Base-by-base conservation (phyloP, 2,888 invertebrate species). In the Gasteruption jaculator region DNA sequence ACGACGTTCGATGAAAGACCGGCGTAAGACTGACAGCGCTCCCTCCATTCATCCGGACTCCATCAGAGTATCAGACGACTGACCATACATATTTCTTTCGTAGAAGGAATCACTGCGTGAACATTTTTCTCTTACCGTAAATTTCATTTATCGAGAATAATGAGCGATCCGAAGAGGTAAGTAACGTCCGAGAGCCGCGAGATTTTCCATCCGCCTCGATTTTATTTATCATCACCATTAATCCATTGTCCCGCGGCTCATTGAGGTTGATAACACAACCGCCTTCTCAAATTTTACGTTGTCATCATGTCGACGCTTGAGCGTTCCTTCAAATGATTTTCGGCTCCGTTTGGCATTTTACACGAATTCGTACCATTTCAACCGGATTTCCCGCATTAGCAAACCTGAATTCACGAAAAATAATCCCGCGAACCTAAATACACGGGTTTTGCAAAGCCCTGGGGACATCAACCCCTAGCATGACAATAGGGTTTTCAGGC, bases 261-360 rank as follows among this genome's bases (percentile, higher is more conserved):
- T 10, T 27, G 31, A 27, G 35, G 38, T 42, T 27, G 39, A 48
- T 49, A 49, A 49, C 52, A 53, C 48, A 48, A 50, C 50, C 39
- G 48, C 45, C 52, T 53, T 59, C 60, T 63, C 69, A 71, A n/a
- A 72, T 68, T 70, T 62, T 61, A 71, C 71, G 57, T 65, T 72
- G 72, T 72, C 72, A 72, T 72, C 71, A 68, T 72, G 69, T 70
- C 71, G 71, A 63, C 60, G 60, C 51, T 48, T n/a, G 46, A 45
- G 53, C 53, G 46, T 50, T 59, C 51, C 59, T 52, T 51, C 50
- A 43, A 11, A 38, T 36, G 12, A 30, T 44, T 39, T 25, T 35
- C 12, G 6, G 44, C 12, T 18, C 19, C 20, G 12, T 11, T 6
- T 6, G 6, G 16, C 10, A 14, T 16, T 21, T 24, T 7, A 21